Evolutionary conservation across 2,113 vertebrate genomes (phyloP), one percentile per base, ranked within the genome.

Genomic region (Percopsis transmontana): DNA sequence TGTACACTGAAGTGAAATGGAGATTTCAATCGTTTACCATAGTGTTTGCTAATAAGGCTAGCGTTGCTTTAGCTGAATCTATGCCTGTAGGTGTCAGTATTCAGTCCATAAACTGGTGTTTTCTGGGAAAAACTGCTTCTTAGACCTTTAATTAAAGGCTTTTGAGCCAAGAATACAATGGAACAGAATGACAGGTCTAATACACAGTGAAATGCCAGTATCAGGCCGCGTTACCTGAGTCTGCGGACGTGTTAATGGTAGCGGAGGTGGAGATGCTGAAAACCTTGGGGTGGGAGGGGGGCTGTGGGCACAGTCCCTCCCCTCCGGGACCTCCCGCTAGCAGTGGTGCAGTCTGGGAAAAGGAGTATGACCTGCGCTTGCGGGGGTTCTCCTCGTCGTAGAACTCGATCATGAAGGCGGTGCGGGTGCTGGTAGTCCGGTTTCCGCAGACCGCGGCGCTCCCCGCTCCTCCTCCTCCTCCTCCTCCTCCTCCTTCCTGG

Each of bases 381-480:
- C 95, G 94, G 73, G 94, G 94, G 89, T 92, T 95, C 66, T 95
- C 95, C 90, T 96, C 96, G 75, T 96, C 95, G 81, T 95, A 95
- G 83, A 98, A 95, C 77, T 96, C 95, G 58, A 98, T 96, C 93
- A 95, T 95, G 84, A 98, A 97, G 76, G 95, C 92, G 66, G 94
- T 95, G 64, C 96, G 93, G 85, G 91, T 93, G 51, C 74, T 64
- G 0, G 81, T 2, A 16, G 80, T 11, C 57, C 65, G 89, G 82
- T 85, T 79, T 66, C 81, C 79, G 11, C 82, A 77, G 21, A 65
- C 74, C 1, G 77, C 62, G 11, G 77, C 8, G 44, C 51, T 76
- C 18, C 63, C 55, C 68, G 60, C 80, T 53, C 40, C 79, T 2
- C 16, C 39, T 83, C 91, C 74, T 87, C 90, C 62, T 85, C 8